A percentile compares a stretch with the other conserved stretches of the same genome.
Conservation (phyloP, 2,888 invertebrate genomes). For the Eupithecia subumbrata region DNA sequence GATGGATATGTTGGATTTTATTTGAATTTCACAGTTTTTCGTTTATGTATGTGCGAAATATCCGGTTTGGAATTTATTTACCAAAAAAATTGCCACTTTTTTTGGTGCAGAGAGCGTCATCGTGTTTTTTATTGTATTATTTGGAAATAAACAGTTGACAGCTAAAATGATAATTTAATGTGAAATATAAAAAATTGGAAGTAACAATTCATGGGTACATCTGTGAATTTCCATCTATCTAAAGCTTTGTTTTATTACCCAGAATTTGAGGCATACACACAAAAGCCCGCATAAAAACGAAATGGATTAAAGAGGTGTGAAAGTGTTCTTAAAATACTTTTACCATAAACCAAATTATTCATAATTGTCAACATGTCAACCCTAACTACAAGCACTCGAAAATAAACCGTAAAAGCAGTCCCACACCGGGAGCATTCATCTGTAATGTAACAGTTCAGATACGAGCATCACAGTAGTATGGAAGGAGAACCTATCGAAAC, state of each 20-base stretch:
- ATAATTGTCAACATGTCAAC: slow-evolving; percentile 21
- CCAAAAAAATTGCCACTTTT: background rate
- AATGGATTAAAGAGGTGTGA: slow-evolving; percentile 21
- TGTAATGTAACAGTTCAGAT: background rate
- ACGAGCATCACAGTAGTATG: background rate
- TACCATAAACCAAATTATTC: slow-evolving; percentile 23
- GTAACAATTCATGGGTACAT: too few relatives aligned
- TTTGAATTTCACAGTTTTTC: background rate
- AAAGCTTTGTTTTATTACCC: background rate
- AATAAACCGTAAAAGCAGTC: slow-evolving; percentile 3
- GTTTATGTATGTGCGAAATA: background rate
- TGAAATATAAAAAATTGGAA: too few relatives aligned
- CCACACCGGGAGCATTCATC: background rate
- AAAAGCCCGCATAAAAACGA: slow-evolving; percentile 22
- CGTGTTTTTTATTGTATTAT: too few relatives aligned
- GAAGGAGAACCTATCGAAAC: background rate
- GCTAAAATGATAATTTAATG: too few relatives aligned
- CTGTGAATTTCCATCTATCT: too few relatives aligned
- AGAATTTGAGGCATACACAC: background rate
- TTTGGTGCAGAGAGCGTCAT: background rate
- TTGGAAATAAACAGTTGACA: too few relatives aligned
- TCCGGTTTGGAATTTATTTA: background rate
- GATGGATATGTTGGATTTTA: background rate
- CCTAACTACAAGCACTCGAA: slow-evolving; percentile 14
- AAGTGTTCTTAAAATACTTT: slow-evolving; percentile 31